A percentile compares a stretch with the other conserved stretches of the same genome.
These are phyloP conservation scores for Heterohyrax brucei DNA, from an alignment of 2,797 vertebrate genomes.

Conservation along the genomic window DNA sequence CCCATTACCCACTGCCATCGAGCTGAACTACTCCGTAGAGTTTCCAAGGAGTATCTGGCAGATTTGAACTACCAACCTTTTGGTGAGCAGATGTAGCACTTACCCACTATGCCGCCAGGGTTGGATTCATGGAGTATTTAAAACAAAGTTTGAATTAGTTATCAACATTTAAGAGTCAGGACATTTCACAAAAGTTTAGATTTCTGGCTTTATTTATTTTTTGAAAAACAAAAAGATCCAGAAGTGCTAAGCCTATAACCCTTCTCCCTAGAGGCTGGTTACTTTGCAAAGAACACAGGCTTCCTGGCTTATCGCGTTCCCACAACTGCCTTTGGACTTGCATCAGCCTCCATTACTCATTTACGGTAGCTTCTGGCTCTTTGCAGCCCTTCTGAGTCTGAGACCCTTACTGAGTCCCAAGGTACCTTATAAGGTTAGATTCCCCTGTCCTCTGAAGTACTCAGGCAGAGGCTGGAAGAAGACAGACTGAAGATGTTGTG, in stretches of 20 bases:
- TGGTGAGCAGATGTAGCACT: too few species aligned
- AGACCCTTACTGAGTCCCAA: not conserved
- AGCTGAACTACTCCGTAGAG: too few species aligned
- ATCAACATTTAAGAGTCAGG: conserved; percentile 36
- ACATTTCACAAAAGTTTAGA: not conserved
- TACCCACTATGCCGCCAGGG: too few species aligned
- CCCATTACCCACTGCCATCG: too few species aligned
- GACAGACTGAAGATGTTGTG: not conserved
- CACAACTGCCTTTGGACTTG: not conserved
- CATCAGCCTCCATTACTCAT: not conserved
- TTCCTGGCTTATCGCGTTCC: not conserved
- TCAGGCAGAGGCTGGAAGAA: not conserved
- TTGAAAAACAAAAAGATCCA: conserved; percentile 14
- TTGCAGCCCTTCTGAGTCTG: not conserved
- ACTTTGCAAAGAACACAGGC: not conserved
- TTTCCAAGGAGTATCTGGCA: too few species aligned
- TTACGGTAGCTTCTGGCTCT: conserved; percentile 43
- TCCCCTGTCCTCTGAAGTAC: not conserved
- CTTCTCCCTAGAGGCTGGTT: conserved; percentile 35
- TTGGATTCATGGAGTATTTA: not conserved
- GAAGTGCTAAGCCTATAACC: not conserved
- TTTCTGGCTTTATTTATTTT: not conserved
- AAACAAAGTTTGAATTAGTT: conserved; percentile 33
- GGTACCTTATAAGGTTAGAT: not conserved
- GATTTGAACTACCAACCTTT: too few species aligned